Evolutionary conservation across 2,797 vertebrate species (phyloP), one percentile per base, ranked within the genome.

Genomic region (Micrastur ruficollis): DNA sequence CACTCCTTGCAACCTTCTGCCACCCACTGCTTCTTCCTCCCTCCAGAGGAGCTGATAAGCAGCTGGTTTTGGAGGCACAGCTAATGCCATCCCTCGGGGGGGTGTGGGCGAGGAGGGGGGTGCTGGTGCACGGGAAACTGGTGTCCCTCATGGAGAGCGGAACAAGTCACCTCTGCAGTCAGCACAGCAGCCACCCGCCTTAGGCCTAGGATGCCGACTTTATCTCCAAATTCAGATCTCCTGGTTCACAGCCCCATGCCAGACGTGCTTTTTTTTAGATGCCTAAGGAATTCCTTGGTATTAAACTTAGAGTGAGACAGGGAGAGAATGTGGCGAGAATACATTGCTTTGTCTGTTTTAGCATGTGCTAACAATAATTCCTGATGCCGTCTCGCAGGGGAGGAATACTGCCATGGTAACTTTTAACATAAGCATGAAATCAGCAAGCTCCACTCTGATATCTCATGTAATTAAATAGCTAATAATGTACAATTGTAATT

Each of bases 291-390:
- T 96, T 97, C 42, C 79, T 95, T 62, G 79, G 94, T 93, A 96
- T 94, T 96, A 91, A 94, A 96, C 89, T 95, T 90, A 49, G 93
- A 65, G 79, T 87, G 76, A 93, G 76, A 31, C 62, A 62, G 93
- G 87, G 93, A 87, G 91, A 78, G 71, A 95, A 96, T 92, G 90
- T 50, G 89, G 94, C 1, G 13, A 86, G 93, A 93, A 92, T 89
- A 50, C 79, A 23, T 93, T 91, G 91, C 96, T 97, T 97, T 96
- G 95, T 97, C 96, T 97, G 89, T 76, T 96, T 68, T 93, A 89
- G 93, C 95, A 97, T 94, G 93, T 96, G 95, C 95, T 97, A 94
- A 92, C 94, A 95, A 95, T 97, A 97, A 96, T 89, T 97, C 86
- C 90, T 56, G 61, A 79, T 91, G 96, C 78, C 0, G 55, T 80